These are phyloP conservation scores for Zapus hudsonius DNA, from an alignment of 2,113 vertebrate species.

Conservation along the genomic window DNA sequence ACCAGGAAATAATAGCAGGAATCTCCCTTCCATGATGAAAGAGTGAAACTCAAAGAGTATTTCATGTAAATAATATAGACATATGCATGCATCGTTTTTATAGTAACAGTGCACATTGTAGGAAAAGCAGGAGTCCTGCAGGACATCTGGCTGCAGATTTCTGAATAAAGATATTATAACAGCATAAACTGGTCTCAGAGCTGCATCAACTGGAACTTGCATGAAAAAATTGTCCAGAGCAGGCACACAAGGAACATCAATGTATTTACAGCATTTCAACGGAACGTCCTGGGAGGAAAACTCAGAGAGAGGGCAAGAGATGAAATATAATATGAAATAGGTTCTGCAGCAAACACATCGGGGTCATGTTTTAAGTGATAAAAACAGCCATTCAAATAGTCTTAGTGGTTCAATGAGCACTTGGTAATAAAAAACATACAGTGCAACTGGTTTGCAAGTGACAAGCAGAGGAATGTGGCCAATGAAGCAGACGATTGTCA, in stretches of 20 bases:
- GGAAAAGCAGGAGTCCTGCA: constrained; percentile 64
- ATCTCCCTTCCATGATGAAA: constrained; percentile 21
- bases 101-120: constrained; percentile 70
- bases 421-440: constrained; percentile 61
- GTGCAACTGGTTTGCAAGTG: constrained; percentile 35
- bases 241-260: constrained; percentile 71
- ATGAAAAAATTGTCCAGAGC: constrained; percentile 77
- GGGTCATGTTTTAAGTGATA: constrained; percentile 9
- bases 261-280: constrained; percentile 78
- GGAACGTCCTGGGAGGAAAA: constrained; percentile 65
- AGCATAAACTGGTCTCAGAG: constrained; percentile 65
- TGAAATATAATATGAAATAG: constrained; percentile 67
- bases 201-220: constrained; percentile 75
- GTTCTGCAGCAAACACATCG: constrained; percentile 56
- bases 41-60: constrained; percentile 58
- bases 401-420: constrained; percentile 54
- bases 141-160: constrained; percentile 74
- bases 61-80: constrained; percentile 69
- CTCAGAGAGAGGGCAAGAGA: constrained; percentile 63
- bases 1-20: constrained; percentile 26
- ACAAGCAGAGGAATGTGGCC: constrained; percentile 54
- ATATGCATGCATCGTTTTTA: constrained; percentile 75
- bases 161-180: constrained; percentile 78
- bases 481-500: background rate
- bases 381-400: constrained; percentile 62